phyloP scores from a whole-genome alignment of 2,888 invertebrate genomes.

The Zele albiditarsus region DNA sequence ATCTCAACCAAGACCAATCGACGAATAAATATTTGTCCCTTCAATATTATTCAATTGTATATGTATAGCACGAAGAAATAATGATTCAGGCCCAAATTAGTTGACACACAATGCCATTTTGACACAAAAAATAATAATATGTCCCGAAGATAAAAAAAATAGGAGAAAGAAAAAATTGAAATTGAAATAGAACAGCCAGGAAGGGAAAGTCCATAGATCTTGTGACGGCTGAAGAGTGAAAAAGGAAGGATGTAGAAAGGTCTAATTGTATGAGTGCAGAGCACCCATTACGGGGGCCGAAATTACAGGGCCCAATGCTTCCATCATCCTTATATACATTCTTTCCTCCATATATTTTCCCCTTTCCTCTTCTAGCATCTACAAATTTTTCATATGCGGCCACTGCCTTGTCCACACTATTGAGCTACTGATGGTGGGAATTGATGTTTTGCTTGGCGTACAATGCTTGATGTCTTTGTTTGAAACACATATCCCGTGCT shows the following conservation, averaged over 20 bases:
- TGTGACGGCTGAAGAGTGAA: constrained; percentile 53
- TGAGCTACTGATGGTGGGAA: not conserved
- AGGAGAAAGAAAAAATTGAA: not conserved
- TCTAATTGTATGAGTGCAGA: constrained; percentile 67
- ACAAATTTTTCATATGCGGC: constrained; percentile 16
- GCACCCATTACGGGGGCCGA: constrained; percentile 64
- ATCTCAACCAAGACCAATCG: not conserved
- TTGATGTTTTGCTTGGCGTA: not conserved
- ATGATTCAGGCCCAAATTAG: not conserved
- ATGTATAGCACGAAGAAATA: not conserved
- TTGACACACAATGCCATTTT: not conserved
- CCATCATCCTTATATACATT: constrained; percentile 45
- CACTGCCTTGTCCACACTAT: not conserved
- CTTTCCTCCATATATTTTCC: constrained; percentile 16
- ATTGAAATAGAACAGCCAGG: constrained; percentile 46
- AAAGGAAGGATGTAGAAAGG: constrained; percentile 63
- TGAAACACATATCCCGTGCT: not conserved
- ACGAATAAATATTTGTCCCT: not conserved
- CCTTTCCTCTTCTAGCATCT: not conserved
- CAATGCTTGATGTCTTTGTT: not conserved
- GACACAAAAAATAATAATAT: not conserved
- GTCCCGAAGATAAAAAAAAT: not conserved
- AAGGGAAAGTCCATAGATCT: constrained; percentile 25
- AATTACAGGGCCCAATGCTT: constrained; percentile 67
- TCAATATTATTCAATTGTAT: not conserved